Percentiles rank a stretch among this genome's conserved stretches.
These are phyloP conservation scores for Sesia apiformis DNA, from an alignment of 2,888 invertebrate genomes.

Conservation along the genomic window DNA sequence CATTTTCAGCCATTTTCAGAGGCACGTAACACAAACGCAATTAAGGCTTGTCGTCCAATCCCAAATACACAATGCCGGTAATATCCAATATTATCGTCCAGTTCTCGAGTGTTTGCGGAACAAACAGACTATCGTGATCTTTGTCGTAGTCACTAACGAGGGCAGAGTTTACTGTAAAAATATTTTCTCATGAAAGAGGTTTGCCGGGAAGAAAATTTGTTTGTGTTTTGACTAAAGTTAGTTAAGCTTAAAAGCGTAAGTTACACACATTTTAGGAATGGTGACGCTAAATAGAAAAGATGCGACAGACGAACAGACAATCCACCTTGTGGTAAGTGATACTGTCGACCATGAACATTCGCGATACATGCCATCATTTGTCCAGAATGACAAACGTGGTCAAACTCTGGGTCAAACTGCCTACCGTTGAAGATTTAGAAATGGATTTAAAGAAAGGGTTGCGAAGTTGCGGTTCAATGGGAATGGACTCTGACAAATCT, in stretches of 20 bases:
- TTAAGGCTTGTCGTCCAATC: conserved; percentile 30
- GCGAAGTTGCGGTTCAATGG: no score
- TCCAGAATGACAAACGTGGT: no score
- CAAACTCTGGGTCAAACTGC: no score
- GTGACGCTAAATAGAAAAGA: no score
- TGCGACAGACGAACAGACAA: no score
- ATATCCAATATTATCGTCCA: conserved; percentile 14
- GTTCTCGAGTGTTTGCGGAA: conserved; percentile 19
- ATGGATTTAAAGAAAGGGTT: no score
- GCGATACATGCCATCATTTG: no score
- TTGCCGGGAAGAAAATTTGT: background rate
- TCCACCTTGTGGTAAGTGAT: no score
- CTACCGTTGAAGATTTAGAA: no score
- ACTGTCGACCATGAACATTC: no score
- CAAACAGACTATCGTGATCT: conserved; percentile 29
- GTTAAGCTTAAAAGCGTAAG: background rate
- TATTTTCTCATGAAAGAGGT: conserved; percentile 35
- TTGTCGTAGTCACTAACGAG: conserved; percentile 20
- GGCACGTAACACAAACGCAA: conserved; percentile 49
- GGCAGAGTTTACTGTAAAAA: conserved; percentile 26
- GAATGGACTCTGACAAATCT: no score
- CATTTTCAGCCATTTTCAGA: conserved; percentile 16
- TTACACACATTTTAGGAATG: no score
- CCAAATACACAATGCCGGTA: conserved; percentile 4
- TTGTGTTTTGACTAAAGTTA: background rate